Conservation (phyloP, 2,113 vertebrate genomes). For the Ahaetulla prasina region DNA sequence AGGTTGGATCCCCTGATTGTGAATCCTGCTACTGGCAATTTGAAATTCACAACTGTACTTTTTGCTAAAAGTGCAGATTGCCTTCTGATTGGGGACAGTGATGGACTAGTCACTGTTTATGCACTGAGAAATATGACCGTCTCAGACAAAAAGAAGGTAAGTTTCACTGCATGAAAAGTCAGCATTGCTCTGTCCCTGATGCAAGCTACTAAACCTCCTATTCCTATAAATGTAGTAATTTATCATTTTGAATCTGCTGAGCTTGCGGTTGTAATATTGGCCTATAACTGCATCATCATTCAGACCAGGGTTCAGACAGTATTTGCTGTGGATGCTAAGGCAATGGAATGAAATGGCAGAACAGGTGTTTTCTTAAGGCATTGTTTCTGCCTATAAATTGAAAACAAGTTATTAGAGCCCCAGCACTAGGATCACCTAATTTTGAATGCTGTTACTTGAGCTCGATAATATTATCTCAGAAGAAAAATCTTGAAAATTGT, state of each 20-base stretch:
- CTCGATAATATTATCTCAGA: neutral
- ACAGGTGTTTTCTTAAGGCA: neutral
- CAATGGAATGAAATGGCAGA: neutral
- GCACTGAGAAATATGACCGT: constrained; percentile 68
- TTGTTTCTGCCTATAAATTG: neutral
- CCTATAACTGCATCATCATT: neutral
- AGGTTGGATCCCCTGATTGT: constrained; percentile 77
- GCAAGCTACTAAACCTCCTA: neutral
- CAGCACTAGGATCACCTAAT: neutral
- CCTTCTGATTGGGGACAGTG: constrained; percentile 80
- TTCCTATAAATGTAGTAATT: neutral
- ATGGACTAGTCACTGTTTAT: constrained; percentile 77
- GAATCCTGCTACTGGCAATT: constrained; percentile 56
- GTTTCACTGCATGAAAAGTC: neutral
- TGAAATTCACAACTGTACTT: constrained; percentile 70
- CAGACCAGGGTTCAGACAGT: no score
- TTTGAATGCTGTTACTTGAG: fast-evolving
- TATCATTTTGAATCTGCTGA: neutral
- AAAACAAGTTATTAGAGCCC: neutral
- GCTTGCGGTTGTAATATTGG: neutral
- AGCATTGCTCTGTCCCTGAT: no score
- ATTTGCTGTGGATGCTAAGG: neutral
- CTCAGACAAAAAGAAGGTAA: constrained; percentile 61
- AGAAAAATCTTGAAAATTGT: no score
- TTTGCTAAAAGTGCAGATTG: constrained; percentile 76